Percentiles rank a stretch among this genome's conserved stretches.
Evolutionary conservation across 2,113 vertebrate genomes (phyloP).

Genomic region (Oxyura jamaicensis): DNA sequence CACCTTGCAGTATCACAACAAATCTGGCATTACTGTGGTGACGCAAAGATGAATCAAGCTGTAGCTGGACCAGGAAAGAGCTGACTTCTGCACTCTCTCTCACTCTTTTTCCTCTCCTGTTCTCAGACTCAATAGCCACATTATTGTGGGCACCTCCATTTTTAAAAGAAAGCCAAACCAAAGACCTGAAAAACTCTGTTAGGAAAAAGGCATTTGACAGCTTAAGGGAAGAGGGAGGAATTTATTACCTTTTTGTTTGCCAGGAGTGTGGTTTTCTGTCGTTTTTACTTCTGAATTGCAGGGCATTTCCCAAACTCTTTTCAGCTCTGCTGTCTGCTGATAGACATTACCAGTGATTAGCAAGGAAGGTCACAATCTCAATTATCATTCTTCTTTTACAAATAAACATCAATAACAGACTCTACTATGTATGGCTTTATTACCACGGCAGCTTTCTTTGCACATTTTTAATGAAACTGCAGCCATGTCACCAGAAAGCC

Average conservation of each 20-base stretch:
- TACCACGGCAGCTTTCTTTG: neutral
- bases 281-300: neutral
- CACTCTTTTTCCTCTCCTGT: neutral
- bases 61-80: neutral
- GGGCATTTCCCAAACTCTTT: conserved; percentile 24
- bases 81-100: rapidly evolving
- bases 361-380: neutral
- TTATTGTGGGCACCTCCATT: neutral
- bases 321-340: neutral
- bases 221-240: neutral
- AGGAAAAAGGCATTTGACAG: neutral
- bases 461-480: neutral
- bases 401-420: neutral
- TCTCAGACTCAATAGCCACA: neutral
- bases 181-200: neutral
- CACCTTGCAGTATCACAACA: neutral
- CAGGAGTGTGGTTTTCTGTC: neutral
- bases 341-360: neutral
- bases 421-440: neutral
- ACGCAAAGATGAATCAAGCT: neutral
- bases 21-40: neutral
- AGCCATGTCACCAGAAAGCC: neutral
- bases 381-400: neutral
- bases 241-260: conserved; percentile 23
- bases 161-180: neutral